These are phyloP conservation scores for Ancistrus triradiatus DNA, from an alignment of 2,113 vertebrate genomes.

Conservation along the genomic window DNA sequence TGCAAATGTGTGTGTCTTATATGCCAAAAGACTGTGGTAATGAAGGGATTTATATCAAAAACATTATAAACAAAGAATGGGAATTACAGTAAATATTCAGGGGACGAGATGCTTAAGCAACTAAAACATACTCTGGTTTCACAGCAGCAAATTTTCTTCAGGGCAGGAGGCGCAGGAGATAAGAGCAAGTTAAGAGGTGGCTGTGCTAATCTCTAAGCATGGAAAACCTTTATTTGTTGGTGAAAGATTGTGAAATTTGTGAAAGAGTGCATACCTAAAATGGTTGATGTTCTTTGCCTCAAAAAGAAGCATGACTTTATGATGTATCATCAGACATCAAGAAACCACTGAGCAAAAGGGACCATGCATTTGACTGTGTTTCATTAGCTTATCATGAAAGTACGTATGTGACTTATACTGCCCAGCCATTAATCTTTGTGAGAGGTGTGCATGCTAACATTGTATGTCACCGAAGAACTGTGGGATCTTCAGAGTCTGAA, in stretches of 20 bases:
- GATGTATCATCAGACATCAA: neutral
- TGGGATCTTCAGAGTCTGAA: neutral
- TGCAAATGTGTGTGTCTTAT: no score
- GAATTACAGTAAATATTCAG: no score
- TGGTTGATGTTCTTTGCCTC: neutral
- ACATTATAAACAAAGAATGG: no score
- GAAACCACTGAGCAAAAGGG: neutral
- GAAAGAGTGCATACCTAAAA: neutral
- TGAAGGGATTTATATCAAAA: no score
- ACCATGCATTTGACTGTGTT: neutral
- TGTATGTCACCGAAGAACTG: neutral
- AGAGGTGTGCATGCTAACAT: neutral
- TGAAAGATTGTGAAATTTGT: no score
- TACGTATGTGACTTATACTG: neutral
- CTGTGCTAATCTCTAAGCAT: neutral
- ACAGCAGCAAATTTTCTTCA: neutral
- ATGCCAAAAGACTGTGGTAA: no score
- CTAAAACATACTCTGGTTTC: neutral
- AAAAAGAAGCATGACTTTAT: neutral
- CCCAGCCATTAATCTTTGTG: neutral
- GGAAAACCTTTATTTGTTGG: neutral
- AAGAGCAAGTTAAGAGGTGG: neutral
- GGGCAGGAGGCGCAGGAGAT: neutral
- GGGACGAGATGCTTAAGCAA: neutral
- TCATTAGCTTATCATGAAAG: neutral